These are phyloP conservation scores for Oasisia sp. DNA, from an alignment of 2,888 invertebrate genomes.

Conservation along the genomic window DNA sequence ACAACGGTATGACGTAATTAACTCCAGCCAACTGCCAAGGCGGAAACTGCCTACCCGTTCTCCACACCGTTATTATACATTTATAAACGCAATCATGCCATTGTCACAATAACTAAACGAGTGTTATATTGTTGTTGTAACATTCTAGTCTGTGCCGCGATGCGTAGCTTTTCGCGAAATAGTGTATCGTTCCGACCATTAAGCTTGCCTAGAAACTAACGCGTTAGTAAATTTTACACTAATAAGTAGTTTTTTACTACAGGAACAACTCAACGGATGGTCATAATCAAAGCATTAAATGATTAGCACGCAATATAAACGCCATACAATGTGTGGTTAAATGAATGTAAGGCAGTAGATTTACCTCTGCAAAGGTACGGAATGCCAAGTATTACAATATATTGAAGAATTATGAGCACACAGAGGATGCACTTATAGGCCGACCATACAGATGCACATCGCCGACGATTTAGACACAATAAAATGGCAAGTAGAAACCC, in stretches of 20 bases:
- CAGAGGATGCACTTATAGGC: conserved; percentile 80
- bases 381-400: not conserved
- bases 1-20: no score
- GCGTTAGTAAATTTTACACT: not conserved
- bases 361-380: not conserved
- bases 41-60: no score
- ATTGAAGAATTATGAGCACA: not conserved
- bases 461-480: conserved; percentile 73
- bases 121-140: no score
- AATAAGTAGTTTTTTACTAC: not conserved
- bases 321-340: no score
- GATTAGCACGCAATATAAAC: not conserved
- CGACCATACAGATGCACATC: conserved; percentile 81
- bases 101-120: no score
- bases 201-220: not conserved
- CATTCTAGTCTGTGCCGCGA: no score
- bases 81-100: no score
- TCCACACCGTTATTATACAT: no score
- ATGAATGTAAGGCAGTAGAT: not conserved
- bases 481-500: conserved; percentile 82
- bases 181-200: no score
- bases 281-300: not conserved
- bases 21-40: no score
- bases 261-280: not conserved
- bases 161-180: no score